Percentiles rank a stretch among this genome's conserved stretches.
These are phyloP conservation scores for Catharus bicknelli DNA, from an alignment of 2,113 vertebrate species.

Conservation along the genomic window DNA sequence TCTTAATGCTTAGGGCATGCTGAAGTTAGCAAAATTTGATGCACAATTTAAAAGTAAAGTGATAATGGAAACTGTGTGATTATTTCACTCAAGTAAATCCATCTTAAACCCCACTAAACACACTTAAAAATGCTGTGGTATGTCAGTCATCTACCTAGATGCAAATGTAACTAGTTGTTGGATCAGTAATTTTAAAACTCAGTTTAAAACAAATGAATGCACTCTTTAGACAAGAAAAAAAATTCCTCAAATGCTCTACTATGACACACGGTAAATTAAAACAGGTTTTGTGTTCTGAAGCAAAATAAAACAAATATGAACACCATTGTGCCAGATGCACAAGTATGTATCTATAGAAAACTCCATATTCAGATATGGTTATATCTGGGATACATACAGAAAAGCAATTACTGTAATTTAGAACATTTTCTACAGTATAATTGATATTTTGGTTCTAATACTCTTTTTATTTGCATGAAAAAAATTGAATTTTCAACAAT, in stretches of 20 bases:
- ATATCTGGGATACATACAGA: not conserved
- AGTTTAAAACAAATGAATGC: conserved; percentile 1
- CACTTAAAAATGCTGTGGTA: not conserved
- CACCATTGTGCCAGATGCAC: not conserved
- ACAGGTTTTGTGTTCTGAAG: not conserved
- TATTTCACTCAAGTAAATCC: not conserved
- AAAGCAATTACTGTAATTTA: not conserved
- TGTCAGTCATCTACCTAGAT: not conserved
- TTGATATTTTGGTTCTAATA: not conserved
- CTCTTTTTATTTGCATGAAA: not conserved
- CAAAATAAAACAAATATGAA: not conserved
- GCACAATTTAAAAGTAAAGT: not conserved
- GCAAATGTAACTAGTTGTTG: not conserved
- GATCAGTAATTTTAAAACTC: conserved; percentile 37
- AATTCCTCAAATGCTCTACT: not conserved
- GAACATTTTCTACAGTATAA: not conserved
- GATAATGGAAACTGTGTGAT: not conserved
- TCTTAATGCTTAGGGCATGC: not conserved
- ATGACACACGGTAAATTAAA: not conserved
- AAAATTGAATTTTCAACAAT: not conserved
- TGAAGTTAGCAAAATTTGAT: not conserved
- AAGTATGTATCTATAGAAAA: not conserved
- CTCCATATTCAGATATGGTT: fast-evolving
- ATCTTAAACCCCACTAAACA: not conserved
- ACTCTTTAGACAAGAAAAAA: not conserved